Percentiles rank a stretch among this genome's conserved stretches.
Conservation (phyloP, 1,140 invertebrate species). For the Episyrphus balteatus region DNA sequence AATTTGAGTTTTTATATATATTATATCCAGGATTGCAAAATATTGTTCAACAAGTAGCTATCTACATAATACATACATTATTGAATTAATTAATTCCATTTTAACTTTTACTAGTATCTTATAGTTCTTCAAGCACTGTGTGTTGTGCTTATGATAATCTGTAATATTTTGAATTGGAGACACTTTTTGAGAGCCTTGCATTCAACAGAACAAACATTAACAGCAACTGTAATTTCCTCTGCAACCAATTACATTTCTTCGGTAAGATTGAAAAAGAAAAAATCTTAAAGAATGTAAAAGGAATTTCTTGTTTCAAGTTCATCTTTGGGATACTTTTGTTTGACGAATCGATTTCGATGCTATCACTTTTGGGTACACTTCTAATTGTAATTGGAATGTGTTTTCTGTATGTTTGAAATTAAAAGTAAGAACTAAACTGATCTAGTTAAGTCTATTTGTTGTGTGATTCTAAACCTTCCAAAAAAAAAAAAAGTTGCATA, state of each 20-base stretch:
- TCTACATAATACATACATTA: too few relatives aligned
- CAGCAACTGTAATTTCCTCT: constrained; percentile 43
- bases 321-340: constrained; percentile 21
- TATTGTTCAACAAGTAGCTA: too few relatives aligned
- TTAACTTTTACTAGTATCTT: too few relatives aligned
- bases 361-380: constrained; percentile 20
- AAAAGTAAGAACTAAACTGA: too few relatives aligned
- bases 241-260: constrained; percentile 47
- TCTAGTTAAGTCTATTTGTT: too few relatives aligned
- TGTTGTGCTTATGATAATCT: constrained; percentile 41
- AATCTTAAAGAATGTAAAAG: not conserved
- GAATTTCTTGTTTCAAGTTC: constrained; percentile 13
- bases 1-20: too few relatives aligned
- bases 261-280: constrained; percentile 27
- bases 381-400: constrained; percentile 25
- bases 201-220: constrained; percentile 41
- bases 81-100: too few relatives aligned
- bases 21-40: too few relatives aligned
- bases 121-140: constrained; percentile 13
- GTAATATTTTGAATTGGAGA: constrained; percentile 44
- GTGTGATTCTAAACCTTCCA: too few relatives aligned
- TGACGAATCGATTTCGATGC: constrained; percentile 14
- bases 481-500: too few relatives aligned
- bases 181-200: constrained; percentile 47
- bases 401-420: constrained; percentile 17